Percentiles rank a stretch among this genome's conserved stretches.
Evolutionary conservation across 2,113 vertebrate genomes (phyloP).

Genomic region (Catharus fuscescens): DNA sequence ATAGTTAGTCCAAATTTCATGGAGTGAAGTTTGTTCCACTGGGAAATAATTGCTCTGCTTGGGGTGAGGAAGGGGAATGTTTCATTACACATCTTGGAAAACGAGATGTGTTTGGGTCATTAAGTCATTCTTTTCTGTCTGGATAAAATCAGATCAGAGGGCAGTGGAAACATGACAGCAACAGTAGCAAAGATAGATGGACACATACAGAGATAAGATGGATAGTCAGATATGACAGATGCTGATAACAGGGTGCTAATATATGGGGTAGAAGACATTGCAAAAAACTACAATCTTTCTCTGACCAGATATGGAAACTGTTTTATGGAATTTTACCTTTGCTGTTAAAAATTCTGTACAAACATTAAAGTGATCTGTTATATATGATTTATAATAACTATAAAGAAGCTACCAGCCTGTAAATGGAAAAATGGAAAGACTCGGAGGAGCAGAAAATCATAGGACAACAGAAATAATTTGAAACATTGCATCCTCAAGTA

Average conservation of each 20-base stretch:
- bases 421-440: slow-evolving; percentile 46
- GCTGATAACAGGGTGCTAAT: slow-evolving; percentile 41
- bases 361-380: neutral
- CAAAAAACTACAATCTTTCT: neutral
- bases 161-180: slow-evolving; percentile 13
- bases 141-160: slow-evolving; percentile 40
- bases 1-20: neutral
- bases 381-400: slow-evolving; percentile 53
- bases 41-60: slow-evolving; percentile 16
- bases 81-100: slow-evolving; percentile 22
- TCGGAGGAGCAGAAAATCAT: slow-evolving; percentile 61
- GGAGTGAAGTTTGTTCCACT: neutral
- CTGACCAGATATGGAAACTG: neutral
- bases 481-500: slow-evolving; percentile 56
- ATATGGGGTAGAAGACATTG: neutral
- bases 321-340: neutral
- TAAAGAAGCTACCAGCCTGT: slow-evolving; percentile 33
- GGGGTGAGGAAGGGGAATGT: neutral
- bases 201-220: slow-evolving; percentile 2
- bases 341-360: slow-evolving; percentile 10
- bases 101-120: neutral
- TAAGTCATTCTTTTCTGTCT: slow-evolving; percentile 33
- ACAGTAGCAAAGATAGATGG: neutral
- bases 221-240: slow-evolving; percentile 21
- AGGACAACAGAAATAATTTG: slow-evolving; percentile 66